These are phyloP conservation scores for Anguilla megastoma DNA, from an alignment of 2,797 vertebrate species.

Conservation along the genomic window DNA sequence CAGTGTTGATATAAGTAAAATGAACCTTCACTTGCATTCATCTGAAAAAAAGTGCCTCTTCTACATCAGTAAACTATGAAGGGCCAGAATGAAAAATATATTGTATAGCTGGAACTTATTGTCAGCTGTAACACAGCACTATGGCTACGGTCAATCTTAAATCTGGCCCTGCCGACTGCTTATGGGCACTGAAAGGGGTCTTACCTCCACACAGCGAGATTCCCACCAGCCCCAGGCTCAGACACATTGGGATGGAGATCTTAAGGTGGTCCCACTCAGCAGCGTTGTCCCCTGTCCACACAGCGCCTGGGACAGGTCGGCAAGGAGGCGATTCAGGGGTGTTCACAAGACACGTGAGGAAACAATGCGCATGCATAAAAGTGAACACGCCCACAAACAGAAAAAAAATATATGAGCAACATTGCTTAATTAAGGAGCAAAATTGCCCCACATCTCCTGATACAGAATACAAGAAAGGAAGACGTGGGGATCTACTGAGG, in stretches of 20 bases:
- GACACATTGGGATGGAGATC: constrained; percentile 91
- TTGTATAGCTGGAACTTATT: not conserved
- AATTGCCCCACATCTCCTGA: not conserved
- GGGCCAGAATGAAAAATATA: not conserved
- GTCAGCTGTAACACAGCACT: not conserved
- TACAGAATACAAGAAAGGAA: not conserved
- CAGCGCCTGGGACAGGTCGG: constrained; percentile 72
- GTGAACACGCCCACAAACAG: not conserved
- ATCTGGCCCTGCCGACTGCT: too few relatives aligned
- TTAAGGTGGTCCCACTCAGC: constrained; percentile 91
- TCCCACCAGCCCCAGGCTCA: constrained; percentile 84
- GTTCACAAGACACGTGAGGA: not conserved
- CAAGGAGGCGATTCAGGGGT: not conserved
- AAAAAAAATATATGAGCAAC: not conserved
- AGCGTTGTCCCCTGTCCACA: constrained; percentile 95
- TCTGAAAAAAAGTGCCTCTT: not conserved
- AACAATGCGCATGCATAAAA: not conserved
- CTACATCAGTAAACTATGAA: not conserved
- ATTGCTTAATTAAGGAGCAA: not conserved
- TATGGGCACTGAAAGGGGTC: constrained; percentile 29
- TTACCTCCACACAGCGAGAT: constrained; percentile 91
- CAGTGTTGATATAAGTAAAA: too few relatives aligned
- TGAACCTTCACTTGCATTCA: too few relatives aligned
- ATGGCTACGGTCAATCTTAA: not conserved
- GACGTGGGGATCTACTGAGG: not conserved